A percentile compares a stretch with the other conserved stretches of the same genome.
These are phyloP conservation scores for Emydura subglobosa DNA, from an alignment of 2,113 vertebrate species.

Conservation along the genomic window DNA sequence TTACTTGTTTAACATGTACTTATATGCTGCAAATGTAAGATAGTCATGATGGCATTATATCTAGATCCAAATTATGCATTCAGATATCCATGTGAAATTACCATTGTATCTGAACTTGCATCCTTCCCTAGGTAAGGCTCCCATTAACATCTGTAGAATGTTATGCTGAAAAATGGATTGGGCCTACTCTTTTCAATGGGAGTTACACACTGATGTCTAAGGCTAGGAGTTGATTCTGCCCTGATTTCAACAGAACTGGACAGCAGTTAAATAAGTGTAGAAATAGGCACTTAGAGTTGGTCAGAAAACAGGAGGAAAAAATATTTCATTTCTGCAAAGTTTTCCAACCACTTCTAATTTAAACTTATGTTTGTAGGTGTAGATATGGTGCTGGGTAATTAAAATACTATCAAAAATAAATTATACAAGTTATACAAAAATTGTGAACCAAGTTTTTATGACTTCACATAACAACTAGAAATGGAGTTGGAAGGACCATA, in stretches of 20 bases:
- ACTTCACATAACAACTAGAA: neutral
- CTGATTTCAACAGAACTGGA: neutral
- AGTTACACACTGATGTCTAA: neutral
- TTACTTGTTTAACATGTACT: neutral
- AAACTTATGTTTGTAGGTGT: neutral
- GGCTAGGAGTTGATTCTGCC: neutral
- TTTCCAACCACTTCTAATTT: neutral
- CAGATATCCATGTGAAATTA: neutral
- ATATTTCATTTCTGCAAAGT: neutral
- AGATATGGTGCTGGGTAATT: fast-evolving
- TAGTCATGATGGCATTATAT: neutral
- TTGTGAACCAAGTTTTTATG: neutral
- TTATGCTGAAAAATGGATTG: neutral
- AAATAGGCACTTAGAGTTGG: neutral
- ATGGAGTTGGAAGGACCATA: neutral
- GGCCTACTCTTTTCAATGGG: neutral
- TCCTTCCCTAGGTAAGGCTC: neutral
- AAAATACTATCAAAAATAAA: neutral
- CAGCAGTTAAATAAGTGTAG: neutral
- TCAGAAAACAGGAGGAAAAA: neutral
- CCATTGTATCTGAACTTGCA: neutral
- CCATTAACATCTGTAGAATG: fast-evolving
- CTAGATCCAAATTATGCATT: neutral
- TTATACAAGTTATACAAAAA: neutral
- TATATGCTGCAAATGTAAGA: neutral